A percentile compares a stretch with the other conserved stretches of the same genome.
These are phyloP conservation scores for Stictonetta naevosa DNA, from an alignment of 2,113 vertebrate species.

Conservation along the genomic window DNA sequence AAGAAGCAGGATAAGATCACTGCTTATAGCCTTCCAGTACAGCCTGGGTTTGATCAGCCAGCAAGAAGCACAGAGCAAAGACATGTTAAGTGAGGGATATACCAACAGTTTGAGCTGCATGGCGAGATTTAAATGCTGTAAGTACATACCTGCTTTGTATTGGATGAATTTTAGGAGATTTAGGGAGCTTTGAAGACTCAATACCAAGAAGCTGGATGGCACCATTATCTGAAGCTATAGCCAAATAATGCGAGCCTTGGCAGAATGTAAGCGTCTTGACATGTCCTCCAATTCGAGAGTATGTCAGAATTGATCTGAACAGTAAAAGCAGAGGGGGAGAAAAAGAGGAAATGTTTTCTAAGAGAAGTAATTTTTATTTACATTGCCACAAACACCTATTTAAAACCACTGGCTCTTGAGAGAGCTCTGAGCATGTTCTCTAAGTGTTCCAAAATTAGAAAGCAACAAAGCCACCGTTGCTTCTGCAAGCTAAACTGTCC, in stretches of 20 bases:
- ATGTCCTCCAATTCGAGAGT: slow-evolving; percentile 91
- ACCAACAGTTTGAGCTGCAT: not conserved
- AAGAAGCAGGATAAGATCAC: not conserved
- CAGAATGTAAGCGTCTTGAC: slow-evolving; percentile 95
- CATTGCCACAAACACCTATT: not conserved
- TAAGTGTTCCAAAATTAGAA: not conserved
- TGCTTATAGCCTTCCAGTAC: not conserved
- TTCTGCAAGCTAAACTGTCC: not conserved
- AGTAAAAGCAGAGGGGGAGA: not conserved
- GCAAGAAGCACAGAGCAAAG: not conserved
- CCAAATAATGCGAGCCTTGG: slow-evolving; percentile 95
- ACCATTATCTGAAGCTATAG: slow-evolving; percentile 93
- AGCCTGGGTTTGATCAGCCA: not conserved
- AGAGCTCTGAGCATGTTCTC: not conserved
- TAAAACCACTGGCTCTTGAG: not conserved
- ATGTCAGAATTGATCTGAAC: slow-evolving; percentile 91
- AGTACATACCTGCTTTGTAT: slow-evolving; percentile 89
- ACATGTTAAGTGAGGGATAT: not conserved
- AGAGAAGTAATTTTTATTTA: too few species aligned
- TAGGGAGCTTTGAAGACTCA: slow-evolving; percentile 93
- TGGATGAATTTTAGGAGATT: slow-evolving; percentile 95
- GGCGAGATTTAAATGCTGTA: not conserved
- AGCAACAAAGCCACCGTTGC: not conserved
- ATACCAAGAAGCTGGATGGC: slow-evolving; percentile 93
- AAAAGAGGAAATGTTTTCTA: not conserved